Evolutionary conservation across 37 sponge, comb jelly and placozoan species (phyloP), one percentile per base, ranked within the genome.

Genomic region (Lycopodina hypogea): DNA sequence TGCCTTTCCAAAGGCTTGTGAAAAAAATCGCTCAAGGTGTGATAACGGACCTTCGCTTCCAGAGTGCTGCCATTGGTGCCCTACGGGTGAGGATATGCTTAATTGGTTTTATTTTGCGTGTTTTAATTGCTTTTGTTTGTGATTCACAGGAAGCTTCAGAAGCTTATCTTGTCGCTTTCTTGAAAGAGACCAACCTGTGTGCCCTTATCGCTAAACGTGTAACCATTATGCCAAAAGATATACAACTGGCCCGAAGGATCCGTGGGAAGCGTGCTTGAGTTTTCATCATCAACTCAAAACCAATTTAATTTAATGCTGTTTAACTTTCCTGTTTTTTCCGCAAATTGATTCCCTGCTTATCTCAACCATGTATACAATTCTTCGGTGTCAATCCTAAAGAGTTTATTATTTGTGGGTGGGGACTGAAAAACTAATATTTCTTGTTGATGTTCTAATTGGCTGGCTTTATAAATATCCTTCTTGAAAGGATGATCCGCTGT

Each of bases 201-300:
- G 99, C 99, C 56, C 95, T 98, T 69, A 96, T 96, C 83, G 99
- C 99, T 75, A 98, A 98, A 83, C 94, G 99, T 52, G 99, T 98
- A 63, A 98, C 99, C 56, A 98, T 98, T 75, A 98, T 98, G 99
- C 99, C 99, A 37, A 98, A 98, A 81, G 99, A 98, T 72, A 98
- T 98, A 45, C 99, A 98, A 66, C 84, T 98, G 55, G 99, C 99
- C 67, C 86, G 99, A 42, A 82, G 99, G 75, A 98, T 98, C 73
- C 87, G 99, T 36, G 99, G 99, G 17, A 96, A 98, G 83, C 91
- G 99, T 55, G 99, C 99, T 23, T 97, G 78, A 89, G 48, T 41
- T 17, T 33, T 65, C 59, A 58, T 14, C 21, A 58, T 14, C 59
- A 58, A 21, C 59, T 58, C 3, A 58, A 4, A 14, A 6, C 26